phyloP scores from a whole-genome alignment of 2,888 invertebrate genomes.

The Biston betularia region DNA sequence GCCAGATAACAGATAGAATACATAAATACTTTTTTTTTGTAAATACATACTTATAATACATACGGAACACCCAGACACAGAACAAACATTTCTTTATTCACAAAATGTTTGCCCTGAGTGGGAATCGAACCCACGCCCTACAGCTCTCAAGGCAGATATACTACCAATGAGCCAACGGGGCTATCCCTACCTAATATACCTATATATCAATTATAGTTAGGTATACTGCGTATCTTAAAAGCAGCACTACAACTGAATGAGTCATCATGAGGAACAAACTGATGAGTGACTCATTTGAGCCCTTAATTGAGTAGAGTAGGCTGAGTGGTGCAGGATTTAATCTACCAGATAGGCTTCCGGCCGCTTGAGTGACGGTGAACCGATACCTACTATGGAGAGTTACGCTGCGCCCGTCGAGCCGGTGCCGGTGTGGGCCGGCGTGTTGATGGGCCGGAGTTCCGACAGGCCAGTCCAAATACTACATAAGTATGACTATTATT shows the following conservation, averaged over 20 bases:
- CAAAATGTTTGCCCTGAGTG: no score
- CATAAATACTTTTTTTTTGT: no score
- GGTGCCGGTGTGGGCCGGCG: not conserved
- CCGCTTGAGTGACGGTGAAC: slow-evolving; percentile 34
- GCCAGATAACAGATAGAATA: no score
- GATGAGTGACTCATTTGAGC: no score
- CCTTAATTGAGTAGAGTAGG: slow-evolving; percentile 22
- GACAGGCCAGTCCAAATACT: not conserved
- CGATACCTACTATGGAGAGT: slow-evolving; percentile 13
- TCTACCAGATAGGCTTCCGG: slow-evolving; percentile 39
- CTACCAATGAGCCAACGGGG: no score
- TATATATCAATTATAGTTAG: not conserved
- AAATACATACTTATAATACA: no score
- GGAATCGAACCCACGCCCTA: no score
- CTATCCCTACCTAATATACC: no score
- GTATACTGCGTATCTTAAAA: slow-evolving; percentile 1
- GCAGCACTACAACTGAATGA: slow-evolving; percentile 26
- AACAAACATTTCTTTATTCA: no score
- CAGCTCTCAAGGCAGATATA: no score
- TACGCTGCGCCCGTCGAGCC: no score
- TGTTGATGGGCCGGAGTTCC: not conserved
- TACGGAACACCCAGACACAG: no score
- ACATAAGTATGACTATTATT: not conserved
- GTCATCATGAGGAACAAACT: slow-evolving; percentile 36
- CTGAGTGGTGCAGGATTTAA: slow-evolving; percentile 26